These are phyloP conservation scores for Ectemnius lituratus DNA, from an alignment of 2,888 invertebrate genomes.

Conservation along the genomic window DNA sequence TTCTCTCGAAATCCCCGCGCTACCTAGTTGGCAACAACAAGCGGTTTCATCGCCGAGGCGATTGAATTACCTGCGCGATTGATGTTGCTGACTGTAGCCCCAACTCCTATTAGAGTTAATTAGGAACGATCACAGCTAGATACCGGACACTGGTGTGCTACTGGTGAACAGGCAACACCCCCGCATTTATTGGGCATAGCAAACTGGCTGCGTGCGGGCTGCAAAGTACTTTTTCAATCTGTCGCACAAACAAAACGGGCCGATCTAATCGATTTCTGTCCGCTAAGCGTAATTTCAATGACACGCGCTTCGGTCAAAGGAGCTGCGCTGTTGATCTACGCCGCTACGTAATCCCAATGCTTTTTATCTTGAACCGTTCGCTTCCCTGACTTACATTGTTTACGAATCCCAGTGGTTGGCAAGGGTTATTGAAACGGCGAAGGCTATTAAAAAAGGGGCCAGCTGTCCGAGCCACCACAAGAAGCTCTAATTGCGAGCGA, in stretches of 20 bases:
- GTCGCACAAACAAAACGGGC: not conserved
- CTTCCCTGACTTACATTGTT: no score
- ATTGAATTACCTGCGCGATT: conserved; percentile 21
- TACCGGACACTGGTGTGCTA: not conserved
- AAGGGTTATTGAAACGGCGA: no score
- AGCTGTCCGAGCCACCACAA: no score
- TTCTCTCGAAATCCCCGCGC: no score
- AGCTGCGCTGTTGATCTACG: not conserved
- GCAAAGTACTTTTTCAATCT: not conserved
- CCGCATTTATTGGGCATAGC: not conserved
- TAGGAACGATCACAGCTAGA: conserved; percentile 3
- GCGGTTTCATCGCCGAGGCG: no score
- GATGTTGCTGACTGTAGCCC: not conserved
- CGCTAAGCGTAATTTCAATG: not conserved
- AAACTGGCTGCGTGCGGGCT: not conserved
- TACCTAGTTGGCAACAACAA: no score
- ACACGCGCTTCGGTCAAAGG: not conserved
- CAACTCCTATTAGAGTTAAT: conserved; percentile 24
- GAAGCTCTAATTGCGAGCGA: no score
- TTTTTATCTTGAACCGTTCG: no score
- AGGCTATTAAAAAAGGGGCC: no score
- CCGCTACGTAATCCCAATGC: no score
- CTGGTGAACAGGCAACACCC: conserved; percentile 5
- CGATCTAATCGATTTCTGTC: not conserved
- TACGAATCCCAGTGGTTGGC: no score